A percentile compares a stretch with the other conserved stretches of the same genome.
phyloP scores from a whole-genome alignment of 2,113 vertebrate genomes.

The Protobothrops flavoviridis region DNA sequence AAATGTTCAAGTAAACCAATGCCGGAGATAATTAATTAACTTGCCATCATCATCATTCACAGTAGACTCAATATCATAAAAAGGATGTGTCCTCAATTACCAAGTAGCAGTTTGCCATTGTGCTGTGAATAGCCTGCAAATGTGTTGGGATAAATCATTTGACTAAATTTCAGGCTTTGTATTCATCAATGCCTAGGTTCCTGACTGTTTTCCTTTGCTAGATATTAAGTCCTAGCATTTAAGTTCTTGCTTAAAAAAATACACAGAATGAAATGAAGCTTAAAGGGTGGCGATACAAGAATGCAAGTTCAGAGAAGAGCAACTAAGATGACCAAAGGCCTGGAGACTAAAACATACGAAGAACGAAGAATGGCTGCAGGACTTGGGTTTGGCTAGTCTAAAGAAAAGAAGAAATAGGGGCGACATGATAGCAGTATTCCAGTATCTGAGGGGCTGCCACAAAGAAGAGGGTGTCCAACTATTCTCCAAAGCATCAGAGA shows the following conservation, averaged over 20 bases:
- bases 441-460: too few relatives aligned
- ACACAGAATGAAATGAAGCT: not conserved
- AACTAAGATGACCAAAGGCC: too few relatives aligned
- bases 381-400: too few relatives aligned
- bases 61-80: conserved; percentile 54
- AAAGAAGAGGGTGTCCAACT: too few relatives aligned
- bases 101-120: conserved; percentile 48
- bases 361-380: too few relatives aligned
- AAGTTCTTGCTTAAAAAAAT: not conserved
- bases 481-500: too few relatives aligned
- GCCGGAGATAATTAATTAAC: conserved; percentile 72
- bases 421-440: too few relatives aligned
- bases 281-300: not conserved
- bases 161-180: conserved; percentile 50
- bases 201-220: conserved; percentile 43
- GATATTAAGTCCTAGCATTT: not conserved
- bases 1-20: conserved; percentile 70
- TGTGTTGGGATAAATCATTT: conserved; percentile 59
- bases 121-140: conserved; percentile 55
- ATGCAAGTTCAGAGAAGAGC: too few relatives aligned
- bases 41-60: conserved; percentile 61
- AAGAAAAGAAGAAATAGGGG: too few relatives aligned
- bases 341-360: too few relatives aligned
- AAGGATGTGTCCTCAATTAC: conserved; percentile 68
- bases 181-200: conserved; percentile 42